A percentile compares a stretch with the other conserved stretches of the same genome.
Evolutionary conservation across 2,113 vertebrate genomes (phyloP).

Genomic region (Gallinago paraguaiae): DNA sequence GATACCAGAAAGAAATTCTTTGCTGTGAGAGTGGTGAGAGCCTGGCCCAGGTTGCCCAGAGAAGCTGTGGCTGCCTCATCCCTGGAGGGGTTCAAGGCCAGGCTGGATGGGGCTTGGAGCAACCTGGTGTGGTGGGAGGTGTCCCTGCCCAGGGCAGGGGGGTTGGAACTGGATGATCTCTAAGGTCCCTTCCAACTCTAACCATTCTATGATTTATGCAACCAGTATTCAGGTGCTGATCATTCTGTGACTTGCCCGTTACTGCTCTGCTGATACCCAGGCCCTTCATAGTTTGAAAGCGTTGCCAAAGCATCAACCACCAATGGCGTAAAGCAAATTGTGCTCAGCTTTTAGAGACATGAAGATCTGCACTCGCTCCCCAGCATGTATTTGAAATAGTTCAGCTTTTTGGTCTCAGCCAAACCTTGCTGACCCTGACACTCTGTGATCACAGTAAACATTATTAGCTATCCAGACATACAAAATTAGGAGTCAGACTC

Average conservation of each 20-base stretch:
- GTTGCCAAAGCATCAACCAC: background rate
- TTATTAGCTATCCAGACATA: background rate
- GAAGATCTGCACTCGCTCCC: background rate
- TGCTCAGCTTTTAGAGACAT: background rate
- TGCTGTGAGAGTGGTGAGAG: no score
- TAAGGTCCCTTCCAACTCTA: no score
- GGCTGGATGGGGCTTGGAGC: no score
- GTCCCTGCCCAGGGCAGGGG: no score
- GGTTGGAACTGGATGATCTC: no score
- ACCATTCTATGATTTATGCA: no score
- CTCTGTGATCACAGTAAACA: background rate
- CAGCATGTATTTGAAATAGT: slow-evolving; percentile 14
- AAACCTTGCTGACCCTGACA: background rate
- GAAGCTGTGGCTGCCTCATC: no score
- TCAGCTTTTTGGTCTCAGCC: slow-evolving; percentile 1
- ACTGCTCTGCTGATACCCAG: background rate
- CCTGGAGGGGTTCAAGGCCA: no score
- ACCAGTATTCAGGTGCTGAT: background rate
- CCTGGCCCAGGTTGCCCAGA: no score
- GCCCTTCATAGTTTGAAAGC: background rate
- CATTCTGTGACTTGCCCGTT: background rate
- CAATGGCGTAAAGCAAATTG: background rate
- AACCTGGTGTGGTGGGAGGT: no score
- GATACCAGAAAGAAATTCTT: no score
- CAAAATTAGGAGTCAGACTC: background rate